Evolutionary conservation across 92 coral and sea anemone species (phyloP), one percentile per base, ranked within the genome.

Genomic region (Epizoanthus stellaris): DNA sequence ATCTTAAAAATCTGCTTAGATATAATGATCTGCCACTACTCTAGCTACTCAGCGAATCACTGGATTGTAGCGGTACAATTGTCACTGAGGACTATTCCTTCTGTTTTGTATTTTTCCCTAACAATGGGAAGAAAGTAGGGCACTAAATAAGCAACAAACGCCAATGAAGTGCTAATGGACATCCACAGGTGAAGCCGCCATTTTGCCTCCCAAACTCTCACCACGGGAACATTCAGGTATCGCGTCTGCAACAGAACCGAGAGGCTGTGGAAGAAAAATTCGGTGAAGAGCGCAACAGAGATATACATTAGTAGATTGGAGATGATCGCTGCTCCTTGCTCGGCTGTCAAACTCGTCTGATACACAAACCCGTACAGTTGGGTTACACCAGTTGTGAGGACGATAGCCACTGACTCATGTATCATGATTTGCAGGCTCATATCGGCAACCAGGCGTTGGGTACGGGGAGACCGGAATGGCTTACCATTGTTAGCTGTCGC

Each of bases 381-480:
- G 17, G 17, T 15, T 15, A 36, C 14, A 13, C 75, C 75, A 0
- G 53, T 69, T 53, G n/a, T 69, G 38, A 69, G 40, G 40, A 36
- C 40, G 74, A 39, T 69, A 17, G 74, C 47, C 53, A 69, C 13
- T 69, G 74, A 38, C 74, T 69, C 74, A 19, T 36, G 74, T 8
- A 69, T 14, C 52, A 69, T 69, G 52, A 15, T 69, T 53, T 69
- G 74, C 54, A 69, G 74, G 74, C 53, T 69, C 74, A 69, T 69
- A 38, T 69, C 74, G 40, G 74, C 74, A 7, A 53, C 74, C 4
- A 69, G 17, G 38, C 74, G 47, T 53, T 69, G 74, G 17, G 74
- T 52, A 38, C 8, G 17, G 12, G 74, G n/a, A 6, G 74, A 69
- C 17, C 52, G 38, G 53, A 36, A 12, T 14, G 52, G 52, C 40